Evolutionary conservation across 1,140 invertebrate genomes (phyloP).

Genomic region (Trissolcus basalis): DNA sequence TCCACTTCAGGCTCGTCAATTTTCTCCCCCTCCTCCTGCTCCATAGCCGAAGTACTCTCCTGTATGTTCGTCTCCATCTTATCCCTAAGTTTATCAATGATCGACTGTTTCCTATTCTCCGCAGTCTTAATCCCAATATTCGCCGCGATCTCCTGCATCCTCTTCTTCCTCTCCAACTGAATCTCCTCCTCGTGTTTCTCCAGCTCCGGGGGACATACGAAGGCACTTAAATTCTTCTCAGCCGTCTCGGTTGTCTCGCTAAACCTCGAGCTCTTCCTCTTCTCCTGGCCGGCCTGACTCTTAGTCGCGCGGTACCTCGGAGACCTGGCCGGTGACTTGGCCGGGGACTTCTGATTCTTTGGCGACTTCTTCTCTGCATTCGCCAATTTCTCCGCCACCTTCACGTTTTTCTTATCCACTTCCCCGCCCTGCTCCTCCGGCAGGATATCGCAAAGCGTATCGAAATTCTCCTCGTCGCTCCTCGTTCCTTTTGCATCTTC

Average conservation of each 20-base stretch:
- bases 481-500: too few relatives aligned
- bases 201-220: conserved; percentile 71
- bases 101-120: conserved; percentile 60
- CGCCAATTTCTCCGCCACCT: too few relatives aligned
- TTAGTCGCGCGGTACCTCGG: neutral
- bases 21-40: neutral
- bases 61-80: conserved; percentile 63
- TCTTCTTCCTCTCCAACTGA: conserved; percentile 69
- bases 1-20: neutral
- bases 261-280: neutral
- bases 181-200: conserved; percentile 72
- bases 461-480: too few relatives aligned
- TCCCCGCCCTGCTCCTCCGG: too few relatives aligned
- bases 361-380: too few relatives aligned
- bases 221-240: conserved; percentile 67
- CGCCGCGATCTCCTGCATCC: conserved; percentile 71
- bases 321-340: conserved; percentile 4
- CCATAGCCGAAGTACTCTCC: conserved; percentile 1
- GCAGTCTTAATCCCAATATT: conserved; percentile 67
- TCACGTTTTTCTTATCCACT: too few relatives aligned
- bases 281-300: conserved; percentile 5
- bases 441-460: too few relatives aligned
- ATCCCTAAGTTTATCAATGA: conserved; percentile 70
- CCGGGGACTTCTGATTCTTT: neutral
- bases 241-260: neutral